Conservation (phyloP, 2,888 invertebrate species). For the Magallana nippona region DNA sequence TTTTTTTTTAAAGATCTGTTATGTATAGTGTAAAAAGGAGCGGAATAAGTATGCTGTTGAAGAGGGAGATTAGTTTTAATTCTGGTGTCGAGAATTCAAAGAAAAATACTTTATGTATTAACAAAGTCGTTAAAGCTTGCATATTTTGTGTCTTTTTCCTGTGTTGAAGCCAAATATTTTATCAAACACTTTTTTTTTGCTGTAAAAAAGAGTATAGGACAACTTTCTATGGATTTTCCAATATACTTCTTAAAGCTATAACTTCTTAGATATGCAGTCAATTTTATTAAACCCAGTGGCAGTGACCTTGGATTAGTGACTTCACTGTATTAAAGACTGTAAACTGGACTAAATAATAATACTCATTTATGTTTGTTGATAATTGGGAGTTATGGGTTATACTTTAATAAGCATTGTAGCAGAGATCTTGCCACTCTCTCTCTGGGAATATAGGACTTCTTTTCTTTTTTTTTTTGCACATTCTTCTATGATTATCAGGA, state of each 20-base stretch:
- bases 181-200: not conserved
- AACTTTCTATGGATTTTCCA: too few species aligned
- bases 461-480: not conserved
- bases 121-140: not conserved
- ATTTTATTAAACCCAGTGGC: not conserved
- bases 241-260: too few species aligned
- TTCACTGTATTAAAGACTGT: not conserved
- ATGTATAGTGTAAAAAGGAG: slow-evolving; percentile 18
- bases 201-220: too few species aligned
- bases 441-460: not conserved
- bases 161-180: slow-evolving; percentile 25
- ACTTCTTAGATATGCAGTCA: too few species aligned
- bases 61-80: slow-evolving; percentile 1
- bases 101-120: not conserved
- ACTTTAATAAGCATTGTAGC: not conserved
- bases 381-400: not conserved
- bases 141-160: not conserved
- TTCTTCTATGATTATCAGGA: slow-evolving; percentile 27
- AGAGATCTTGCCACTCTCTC: slow-evolving; percentile 7
- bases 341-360: slow-evolving; percentile 1
- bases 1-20: slow-evolving; percentile 27
- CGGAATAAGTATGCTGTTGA: not conserved
- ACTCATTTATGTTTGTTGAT: slow-evolving; percentile 3
- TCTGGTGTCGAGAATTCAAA: slow-evolving; percentile 9
- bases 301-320: not conserved